Evolutionary conservation across 2,113 vertebrate genomes (phyloP), one percentile per base, ranked within the genome.

Genomic region (Ceyx melanurus): DNA sequence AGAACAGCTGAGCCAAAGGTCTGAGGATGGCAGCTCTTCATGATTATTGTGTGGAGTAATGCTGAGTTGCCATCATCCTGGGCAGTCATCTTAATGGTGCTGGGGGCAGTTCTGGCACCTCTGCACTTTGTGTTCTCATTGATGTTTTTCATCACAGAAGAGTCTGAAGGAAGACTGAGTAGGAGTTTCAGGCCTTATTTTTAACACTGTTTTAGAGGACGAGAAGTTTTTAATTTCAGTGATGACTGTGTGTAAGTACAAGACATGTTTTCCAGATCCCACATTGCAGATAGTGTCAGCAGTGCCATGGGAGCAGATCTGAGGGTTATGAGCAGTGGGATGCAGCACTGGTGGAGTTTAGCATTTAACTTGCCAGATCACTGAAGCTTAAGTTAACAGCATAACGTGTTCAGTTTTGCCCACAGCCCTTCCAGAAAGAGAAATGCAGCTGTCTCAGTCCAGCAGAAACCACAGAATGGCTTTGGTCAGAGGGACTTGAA

Each of bases 271-370:
- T 76, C 74, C 31, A 23, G 46, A 62, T 88, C 50, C 42, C 25
- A 8, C 80, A 29, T 54, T 45, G 37, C 20, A n/a, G 35, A 17
- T 26, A 17, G 48, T 37, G 65, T 58, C 67, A 88, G 50, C 64
- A 76, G 35, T 0, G 0, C 48, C 3, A 0, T 26, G 4, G 50
- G 71, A 71, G 42, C n/a, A 77, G 33, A 58, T 72, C 40, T 89
- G 33, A 65, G 54, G 35, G 18, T 48, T 86, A 5, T 6, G 20
- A 17, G 61, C 48, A 65, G 33, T 5, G 13, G 29, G 53, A 43
- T 81, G 42, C 56, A 58, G 16, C 29, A 18, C 18, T 48, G 8
- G 9, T 72, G 11, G 50, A 71, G 4, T 77, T 80, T 23, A 28
- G 31, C 3, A 15, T 57, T 86, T 50, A 51, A 14, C 13, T 58